A percentile compares a stretch with the other conserved stretches of the same genome.
Conservation (phyloP, 1,140 invertebrate species). For the Diabrotica virgifera region DNA sequence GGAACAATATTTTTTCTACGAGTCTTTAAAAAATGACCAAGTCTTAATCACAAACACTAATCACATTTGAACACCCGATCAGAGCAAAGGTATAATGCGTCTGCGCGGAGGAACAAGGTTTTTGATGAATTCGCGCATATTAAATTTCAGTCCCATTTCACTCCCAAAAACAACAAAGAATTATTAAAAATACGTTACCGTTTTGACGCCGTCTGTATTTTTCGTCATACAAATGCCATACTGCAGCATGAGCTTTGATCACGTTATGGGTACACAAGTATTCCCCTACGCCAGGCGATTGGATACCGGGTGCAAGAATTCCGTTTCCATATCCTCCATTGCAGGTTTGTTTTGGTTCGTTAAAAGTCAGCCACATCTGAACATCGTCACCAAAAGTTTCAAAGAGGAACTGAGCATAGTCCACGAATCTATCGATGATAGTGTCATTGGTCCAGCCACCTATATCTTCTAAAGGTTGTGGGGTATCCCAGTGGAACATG, state of each 20-base stretch:
- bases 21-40: too few species aligned
- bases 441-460: constrained; percentile 53
- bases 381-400: constrained; percentile 35
- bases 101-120: too few species aligned
- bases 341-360: constrained; percentile 27
- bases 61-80: too few species aligned
- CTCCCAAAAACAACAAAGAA: too few species aligned
- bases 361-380: constrained; percentile 55
- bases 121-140: too few species aligned
- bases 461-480: constrained; percentile 47
- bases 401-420: constrained; percentile 42
- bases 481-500: constrained; percentile 49
- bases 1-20: too few species aligned
- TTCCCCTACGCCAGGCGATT: constrained; percentile 35
- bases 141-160: too few species aligned
- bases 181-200: not conserved
- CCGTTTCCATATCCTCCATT: constrained; percentile 27
- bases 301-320: constrained; percentile 28
- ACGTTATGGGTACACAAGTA: constrained; percentile 38
- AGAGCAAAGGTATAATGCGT: too few species aligned
- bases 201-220: constrained; percentile 30
- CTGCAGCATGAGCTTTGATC: constrained; percentile 36
- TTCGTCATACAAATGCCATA: constrained; percentile 37
- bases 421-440: constrained; percentile 43
- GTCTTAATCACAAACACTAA: too few species aligned